A percentile compares a stretch with the other conserved stretches of the same genome.
Conservation (phyloP, 2,113 vertebrate genomes). For the Macrotis lagotis region DNA sequence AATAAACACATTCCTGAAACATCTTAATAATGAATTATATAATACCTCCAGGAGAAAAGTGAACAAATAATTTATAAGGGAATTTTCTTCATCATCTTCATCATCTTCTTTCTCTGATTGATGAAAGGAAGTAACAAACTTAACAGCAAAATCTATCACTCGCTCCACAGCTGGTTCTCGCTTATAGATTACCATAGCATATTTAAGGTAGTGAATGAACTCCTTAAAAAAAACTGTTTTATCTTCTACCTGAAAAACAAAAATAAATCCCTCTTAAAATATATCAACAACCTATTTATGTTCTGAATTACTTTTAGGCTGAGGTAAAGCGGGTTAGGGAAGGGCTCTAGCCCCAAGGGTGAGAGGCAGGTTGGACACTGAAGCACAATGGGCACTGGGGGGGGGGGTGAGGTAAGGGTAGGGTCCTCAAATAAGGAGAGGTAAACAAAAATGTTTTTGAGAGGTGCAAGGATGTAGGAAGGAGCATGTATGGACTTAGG, state of each 20-base stretch:
- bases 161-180: conserved; percentile 92
- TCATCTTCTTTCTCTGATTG: conserved; percentile 75
- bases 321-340: too few species aligned
- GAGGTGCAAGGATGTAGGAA: too few species aligned
- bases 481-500: too few species aligned
- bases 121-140: conserved; percentile 92
- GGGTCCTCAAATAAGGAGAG: too few species aligned
- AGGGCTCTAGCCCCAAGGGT: too few species aligned
- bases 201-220: conserved; percentile 92
- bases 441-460: too few species aligned
- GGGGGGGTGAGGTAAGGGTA: too few species aligned
- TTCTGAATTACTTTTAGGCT: background rate
- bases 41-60: conserved; percentile 94
- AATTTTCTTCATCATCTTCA: conserved; percentile 83
- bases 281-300: background rate
- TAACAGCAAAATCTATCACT: conserved; percentile 92
- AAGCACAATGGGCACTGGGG: too few species aligned
- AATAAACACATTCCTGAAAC: background rate
- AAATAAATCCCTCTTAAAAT: conserved; percentile 22
- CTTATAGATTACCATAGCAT: conserved; percentile 93
- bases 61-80: conserved; percentile 91
- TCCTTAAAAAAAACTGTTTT: conserved; percentile 91
- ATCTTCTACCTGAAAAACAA: conserved; percentile 86
- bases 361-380: too few species aligned
- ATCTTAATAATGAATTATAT: conserved; percentile 16